Base-by-base conservation (phyloP, 1,140 invertebrate species). In the Gonioctena quinquepunctata region DNA sequence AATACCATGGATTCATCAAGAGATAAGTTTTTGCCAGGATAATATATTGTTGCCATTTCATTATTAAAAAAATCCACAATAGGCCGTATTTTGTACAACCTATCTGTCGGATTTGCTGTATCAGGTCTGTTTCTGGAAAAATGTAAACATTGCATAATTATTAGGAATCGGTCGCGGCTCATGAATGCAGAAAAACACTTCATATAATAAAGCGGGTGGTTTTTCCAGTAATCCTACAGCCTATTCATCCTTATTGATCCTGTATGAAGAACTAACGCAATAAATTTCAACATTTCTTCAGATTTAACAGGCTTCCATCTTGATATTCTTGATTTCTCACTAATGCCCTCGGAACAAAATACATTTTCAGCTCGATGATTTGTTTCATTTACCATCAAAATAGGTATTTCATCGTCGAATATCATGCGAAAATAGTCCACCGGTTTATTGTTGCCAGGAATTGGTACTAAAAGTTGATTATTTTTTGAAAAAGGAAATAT, bases 1-100 rank as follows among this genome's bases (percentile, higher is more conserved):
- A 82, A 74, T 52, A 84, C 71, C 79, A 84, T 81, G 18, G 78
- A 74, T 68, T 84, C 81, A 72, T 84, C 80, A 18, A 83, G 25
- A 21, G 75, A 72, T 57, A 84, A 74, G 27, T 83, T 57, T 78
- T 70, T 42, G 1, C 71, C 75, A n/a, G 84, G 80, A 71, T 78
- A 77, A 68, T 78, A 79, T 6, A 66, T 56, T 19, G 33, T 21
- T 4, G 49, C 64, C 75, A 80, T 79, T 61, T 73, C 77, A 1
- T 78, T 66, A 61, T 80, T 80, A 21, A 76, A 78, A 71, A 42
- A 66, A 66, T 76, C 54, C 21, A 76, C 66, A 16, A 77, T 21
- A 28, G 67, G 59, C 13, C 61, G 22, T 63, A 74, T 65, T 74
- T 74, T 74, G 21, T 60, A 68, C 22, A 74, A 33, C 11, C 66